These are phyloP conservation scores for Drosophila orosa DNA, from an alignment of 1,140 invertebrate genomes.

Conservation along the genomic window DNA sequence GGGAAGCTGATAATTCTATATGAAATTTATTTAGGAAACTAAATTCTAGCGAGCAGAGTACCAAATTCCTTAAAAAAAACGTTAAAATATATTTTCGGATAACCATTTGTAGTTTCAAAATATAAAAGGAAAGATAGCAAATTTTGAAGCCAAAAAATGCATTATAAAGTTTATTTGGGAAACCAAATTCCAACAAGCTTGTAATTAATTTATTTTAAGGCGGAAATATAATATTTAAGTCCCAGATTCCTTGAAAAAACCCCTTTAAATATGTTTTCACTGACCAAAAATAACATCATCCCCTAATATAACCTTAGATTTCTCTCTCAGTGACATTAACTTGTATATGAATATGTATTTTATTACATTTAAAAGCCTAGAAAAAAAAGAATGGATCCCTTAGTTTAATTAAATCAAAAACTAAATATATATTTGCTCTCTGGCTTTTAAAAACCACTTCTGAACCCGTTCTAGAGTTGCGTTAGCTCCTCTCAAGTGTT, in stretches of 20 bases:
- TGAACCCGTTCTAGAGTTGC: not conserved
- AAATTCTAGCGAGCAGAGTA: too few species aligned
- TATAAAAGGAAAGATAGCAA: too few species aligned
- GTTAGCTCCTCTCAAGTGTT: not conserved
- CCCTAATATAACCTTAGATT: not conserved
- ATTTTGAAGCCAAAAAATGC: too few species aligned
- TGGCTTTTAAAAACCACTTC: not conserved
- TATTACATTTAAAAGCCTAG: not conserved
- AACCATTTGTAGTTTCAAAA: too few species aligned
- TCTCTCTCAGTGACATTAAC: too few species aligned
- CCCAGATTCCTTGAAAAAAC: not conserved
- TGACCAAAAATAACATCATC: not conserved
- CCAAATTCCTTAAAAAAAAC: not conserved
- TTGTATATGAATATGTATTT: not conserved
- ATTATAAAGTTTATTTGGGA: too few species aligned
- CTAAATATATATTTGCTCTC: too few species aligned
- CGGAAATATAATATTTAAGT: too few species aligned
- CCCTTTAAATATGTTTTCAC: not conserved
- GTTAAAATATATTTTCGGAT: not conserved
- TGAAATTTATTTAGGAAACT: not conserved
- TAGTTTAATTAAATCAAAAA: constrained; percentile 1
- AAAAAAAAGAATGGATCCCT: not conserved
- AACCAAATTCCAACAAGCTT: too few species aligned
- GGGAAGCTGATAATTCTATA: too few species aligned
- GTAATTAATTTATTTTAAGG: too few species aligned